Evolutionary conservation across 2,113 vertebrate species (phyloP).

Genomic region (Condylura cristata): DNA sequence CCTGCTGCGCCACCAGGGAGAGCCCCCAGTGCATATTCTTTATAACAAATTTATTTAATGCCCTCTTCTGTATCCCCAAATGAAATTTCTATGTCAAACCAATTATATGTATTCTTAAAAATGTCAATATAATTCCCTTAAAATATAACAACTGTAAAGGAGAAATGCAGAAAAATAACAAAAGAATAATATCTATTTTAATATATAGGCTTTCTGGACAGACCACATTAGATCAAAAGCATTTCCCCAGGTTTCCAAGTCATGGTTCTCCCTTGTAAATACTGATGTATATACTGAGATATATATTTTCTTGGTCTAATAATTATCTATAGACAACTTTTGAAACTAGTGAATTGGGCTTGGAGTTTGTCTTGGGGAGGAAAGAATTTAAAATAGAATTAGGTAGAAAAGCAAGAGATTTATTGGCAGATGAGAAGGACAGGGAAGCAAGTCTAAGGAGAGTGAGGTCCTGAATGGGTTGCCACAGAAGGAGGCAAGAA

Average conservation of each 20-base stretch:
- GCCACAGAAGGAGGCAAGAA: too few species aligned
- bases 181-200: neutral
- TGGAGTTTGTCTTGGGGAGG: too few species aligned
- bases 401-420: too few species aligned
- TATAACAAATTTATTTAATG: neutral
- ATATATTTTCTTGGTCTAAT: neutral
- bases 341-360: too few species aligned
- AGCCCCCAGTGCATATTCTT: neutral
- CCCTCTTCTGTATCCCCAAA: neutral
- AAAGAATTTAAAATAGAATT: too few species aligned
- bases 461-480: too few species aligned
- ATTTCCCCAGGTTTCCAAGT: neutral
- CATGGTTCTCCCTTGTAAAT: neutral
- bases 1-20: too few species aligned
- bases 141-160: neutral
- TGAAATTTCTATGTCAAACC: neutral
- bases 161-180: neutral
- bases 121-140: neutral
- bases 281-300: neutral
- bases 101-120: neutral
- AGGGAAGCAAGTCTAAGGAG: too few species aligned
- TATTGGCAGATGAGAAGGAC: too few species aligned
- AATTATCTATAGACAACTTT: neutral
- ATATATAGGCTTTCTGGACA: neutral
- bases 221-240: neutral